Base-by-base conservation (phyloP, 2,113 vertebrate species). In the Gorilla gorilla region DNA sequence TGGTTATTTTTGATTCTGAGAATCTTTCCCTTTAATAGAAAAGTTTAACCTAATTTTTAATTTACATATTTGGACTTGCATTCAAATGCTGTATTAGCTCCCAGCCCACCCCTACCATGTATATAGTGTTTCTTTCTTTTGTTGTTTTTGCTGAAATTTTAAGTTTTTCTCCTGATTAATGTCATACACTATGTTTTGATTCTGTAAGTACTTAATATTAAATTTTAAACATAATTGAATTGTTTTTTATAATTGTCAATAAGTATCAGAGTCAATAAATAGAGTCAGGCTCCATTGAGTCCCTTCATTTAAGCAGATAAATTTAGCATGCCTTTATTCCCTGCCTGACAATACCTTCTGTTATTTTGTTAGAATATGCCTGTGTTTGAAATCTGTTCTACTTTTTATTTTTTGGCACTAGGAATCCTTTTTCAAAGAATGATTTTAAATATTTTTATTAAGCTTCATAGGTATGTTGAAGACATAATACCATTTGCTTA, bases 381-480 rank as follows among this genome's bases (percentile, higher is more conserved):
- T 89, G 32, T 76, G 23, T 52, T 75, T 88, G 30, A 86, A 93
- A 70, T 72, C 7, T 83, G 11, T 20, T 75, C 73, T 88, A 30
- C 9, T 75, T 85, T 93, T 89, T 30, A 27, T 32, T 17, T 82
- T 87, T 70, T 84, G 11, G 4, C 75, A 38, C 11, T 52, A 38
- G 76, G 11, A 79, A 79, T 66, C 23, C 25, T 73, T 38, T 73
- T 55, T 92, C 50, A 48, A 82, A 86, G 22, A 87, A 45, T 73
- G 30, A 45, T 80, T 79, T 75, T n/a, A 64, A 93, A 45, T 93
- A 55, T 89, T 79, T 93, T 96, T 17, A 48, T 13, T 81, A 70
- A 89, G 50, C 23, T 78, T 92, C 27, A 18, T 86, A 59, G 4
- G 8, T 59, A n/a, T 70, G 6, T 52, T 90, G 52, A 94, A 30